Evolutionary conservation across 2,797 vertebrate species (phyloP), one percentile per base, ranked within the genome.

Genomic region (Nannoperca australis): DNA sequence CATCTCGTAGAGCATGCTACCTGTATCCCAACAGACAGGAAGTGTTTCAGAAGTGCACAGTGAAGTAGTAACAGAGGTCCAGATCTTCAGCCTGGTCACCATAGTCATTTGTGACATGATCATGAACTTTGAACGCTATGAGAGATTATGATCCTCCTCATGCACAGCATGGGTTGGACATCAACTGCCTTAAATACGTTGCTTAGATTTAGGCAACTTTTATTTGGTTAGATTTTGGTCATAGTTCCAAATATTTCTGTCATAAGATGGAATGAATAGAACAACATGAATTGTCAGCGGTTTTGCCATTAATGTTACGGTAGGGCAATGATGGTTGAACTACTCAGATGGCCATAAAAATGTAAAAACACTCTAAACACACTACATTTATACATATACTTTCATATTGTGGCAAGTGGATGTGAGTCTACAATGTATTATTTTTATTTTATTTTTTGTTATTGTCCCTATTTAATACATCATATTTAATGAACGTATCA

Each of bases 1-100:
- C 81, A 84, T 88, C 76, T 56, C 78, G 65, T 70, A 60, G 55
- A 75, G 69, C 69, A 30, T 45, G 73, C 34, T 81, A 79, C 85
- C 85, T 88, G 69, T 45, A 62, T 73, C 79, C 44, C 62, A 38
- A 32, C 59, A 70, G 73, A 74, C 67, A 64, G 70, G 50, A 77
- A 75, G 61, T 42, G 76, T 65, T 71, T 54, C 24, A 20, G 42
- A 30, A 27, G 9, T 58, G 76, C 30, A 42, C 44, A 22, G 58
- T 49, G 62, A 75, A 67, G 70, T 30, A 4, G 27, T 10, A 40
- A 45, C 62, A 32, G 30, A 67, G 54, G 67, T 59, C 8, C 12
- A 30, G 73, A 49, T 62, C 49, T 24, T 64, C 20, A 24, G 49
- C 17, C 58, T 32, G 66, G 38, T 78, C 71, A 27, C n/a, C 36